Conservation (phyloP, 2,113 vertebrate species). For the Pheucticus melanocephalus region DNA sequence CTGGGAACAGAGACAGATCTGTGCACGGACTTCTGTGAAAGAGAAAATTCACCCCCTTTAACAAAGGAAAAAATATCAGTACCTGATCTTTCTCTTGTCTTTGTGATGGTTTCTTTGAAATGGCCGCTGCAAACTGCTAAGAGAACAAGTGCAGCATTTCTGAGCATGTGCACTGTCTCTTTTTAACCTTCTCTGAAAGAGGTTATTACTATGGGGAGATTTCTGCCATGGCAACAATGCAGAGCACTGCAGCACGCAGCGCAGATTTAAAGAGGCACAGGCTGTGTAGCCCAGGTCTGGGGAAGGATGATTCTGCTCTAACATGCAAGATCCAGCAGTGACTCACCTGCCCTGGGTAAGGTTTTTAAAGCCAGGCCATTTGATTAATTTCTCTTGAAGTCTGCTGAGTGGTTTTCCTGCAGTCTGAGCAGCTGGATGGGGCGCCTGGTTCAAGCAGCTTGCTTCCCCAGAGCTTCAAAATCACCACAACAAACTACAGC, state of each 20-base stretch:
- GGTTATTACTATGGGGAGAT: slow-evolving; percentile 69
- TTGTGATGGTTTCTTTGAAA: slow-evolving; percentile 67
- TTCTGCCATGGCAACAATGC: slow-evolving; percentile 74
- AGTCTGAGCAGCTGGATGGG: not conserved
- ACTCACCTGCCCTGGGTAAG: not conserved
- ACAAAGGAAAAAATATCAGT: slow-evolving; percentile 52
- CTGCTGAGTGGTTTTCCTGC: not conserved
- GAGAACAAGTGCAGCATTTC: slow-evolving; percentile 59
- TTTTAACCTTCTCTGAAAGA: slow-evolving; percentile 64
- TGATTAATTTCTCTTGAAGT: not conserved
- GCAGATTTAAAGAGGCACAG: slow-evolving; percentile 48
- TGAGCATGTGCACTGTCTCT: slow-evolving; percentile 69
- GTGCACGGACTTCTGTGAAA: not conserved
- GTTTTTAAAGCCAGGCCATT: not conserved
- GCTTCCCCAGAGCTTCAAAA: not conserved
- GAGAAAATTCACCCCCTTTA: slow-evolving; percentile 11
- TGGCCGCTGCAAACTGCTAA: slow-evolving; percentile 67
- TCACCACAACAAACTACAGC: not conserved
- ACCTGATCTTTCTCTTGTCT: slow-evolving; percentile 64
- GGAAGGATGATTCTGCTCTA: not conserved
- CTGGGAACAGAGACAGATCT: not conserved
- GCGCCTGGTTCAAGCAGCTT: not conserved
- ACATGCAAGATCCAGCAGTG: not conserved
- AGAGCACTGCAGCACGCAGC: slow-evolving; percentile 48
- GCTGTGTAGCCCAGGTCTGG: not conserved